phyloP scores from a whole-genome alignment of 2,113 vertebrate genomes.

The Plectropomus leopardus region DNA sequence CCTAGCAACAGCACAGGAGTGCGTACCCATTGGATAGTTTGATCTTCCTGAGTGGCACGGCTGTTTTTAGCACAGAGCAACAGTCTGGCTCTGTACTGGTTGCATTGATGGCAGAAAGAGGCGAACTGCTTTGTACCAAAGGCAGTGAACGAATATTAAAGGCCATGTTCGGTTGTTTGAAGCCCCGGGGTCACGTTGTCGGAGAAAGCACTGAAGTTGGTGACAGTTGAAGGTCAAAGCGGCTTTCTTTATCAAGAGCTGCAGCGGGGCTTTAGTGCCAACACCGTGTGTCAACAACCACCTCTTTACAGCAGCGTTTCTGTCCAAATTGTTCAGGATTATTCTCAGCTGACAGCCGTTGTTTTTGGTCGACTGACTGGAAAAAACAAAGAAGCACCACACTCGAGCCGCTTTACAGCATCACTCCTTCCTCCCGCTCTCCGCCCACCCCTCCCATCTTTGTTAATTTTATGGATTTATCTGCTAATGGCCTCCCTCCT shows the following conservation, averaged over 20 bases:
- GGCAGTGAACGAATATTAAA: slow-evolving; percentile 48
- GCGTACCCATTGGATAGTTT: slow-evolving; percentile 81
- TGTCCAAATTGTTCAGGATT: slow-evolving; percentile 33
- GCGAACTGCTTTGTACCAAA: slow-evolving; percentile 54
- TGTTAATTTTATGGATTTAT: slow-evolving; percentile 83
- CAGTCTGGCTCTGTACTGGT: slow-evolving; percentile 75
- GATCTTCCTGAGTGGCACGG: slow-evolving; percentile 80
- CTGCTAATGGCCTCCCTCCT: slow-evolving; percentile 79
- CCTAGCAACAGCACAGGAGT: slow-evolving; percentile 81
- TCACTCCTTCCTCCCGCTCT: slow-evolving; percentile 32
- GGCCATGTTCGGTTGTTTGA: slow-evolving; percentile 48
- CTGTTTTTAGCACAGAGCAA: slow-evolving; percentile 82
- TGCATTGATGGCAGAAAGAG: slow-evolving; percentile 58
- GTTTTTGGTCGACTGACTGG: slow-evolving; percentile 39
- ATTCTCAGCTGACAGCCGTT: slow-evolving; percentile 35
- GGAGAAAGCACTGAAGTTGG: slow-evolving; percentile 47
- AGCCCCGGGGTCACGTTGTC: slow-evolving; percentile 52
- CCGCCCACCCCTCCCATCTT: slow-evolving; percentile 46
- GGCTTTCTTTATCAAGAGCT: slow-evolving; percentile 52
- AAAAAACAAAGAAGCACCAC: slow-evolving; percentile 52
- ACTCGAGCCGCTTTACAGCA: slow-evolving; percentile 41
- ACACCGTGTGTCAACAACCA: slow-evolving; percentile 40
- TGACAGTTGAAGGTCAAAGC: slow-evolving; percentile 72
- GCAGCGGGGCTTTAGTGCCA: slow-evolving; percentile 32
- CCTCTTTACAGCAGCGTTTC: slow-evolving; percentile 40